Conservation (phyloP, 2,888 invertebrate genomes). For the Acanthopleura granulata region DNA sequence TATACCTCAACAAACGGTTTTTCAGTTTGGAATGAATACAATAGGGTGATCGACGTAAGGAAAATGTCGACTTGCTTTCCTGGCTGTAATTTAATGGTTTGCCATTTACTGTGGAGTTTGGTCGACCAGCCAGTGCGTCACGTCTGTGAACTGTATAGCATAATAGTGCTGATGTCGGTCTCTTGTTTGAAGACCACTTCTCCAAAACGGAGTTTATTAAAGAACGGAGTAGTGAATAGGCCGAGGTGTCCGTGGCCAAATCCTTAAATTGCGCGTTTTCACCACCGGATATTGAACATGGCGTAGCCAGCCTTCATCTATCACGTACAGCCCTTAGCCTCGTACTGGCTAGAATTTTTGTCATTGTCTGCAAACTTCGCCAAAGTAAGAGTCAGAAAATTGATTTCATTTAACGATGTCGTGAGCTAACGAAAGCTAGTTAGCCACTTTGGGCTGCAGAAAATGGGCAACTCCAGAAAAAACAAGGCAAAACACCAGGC, state of each 20-base stretch:
- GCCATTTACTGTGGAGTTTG: neutral
- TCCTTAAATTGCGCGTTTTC: constrained; percentile 6
- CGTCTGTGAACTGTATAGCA: neutral
- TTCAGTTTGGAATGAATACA: too few relatives aligned
- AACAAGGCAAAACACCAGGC: too few relatives aligned
- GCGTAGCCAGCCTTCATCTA: neutral
- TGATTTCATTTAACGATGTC: constrained; percentile 16
- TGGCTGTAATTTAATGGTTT: neutral
- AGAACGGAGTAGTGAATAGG: neutral
- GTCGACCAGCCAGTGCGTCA: neutral
- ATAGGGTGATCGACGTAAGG: too few relatives aligned
- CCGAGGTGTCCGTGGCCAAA: constrained; percentile 1
- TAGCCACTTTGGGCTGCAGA: too few relatives aligned
- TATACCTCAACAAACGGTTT: too few relatives aligned
- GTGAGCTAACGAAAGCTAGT: neutral
- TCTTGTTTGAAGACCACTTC: constrained; percentile 14
- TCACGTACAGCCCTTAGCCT: neutral
- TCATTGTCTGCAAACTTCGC: constrained; percentile 4
- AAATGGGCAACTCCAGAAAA: too few relatives aligned
- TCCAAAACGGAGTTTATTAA: constrained; percentile 13
- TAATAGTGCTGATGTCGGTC: neutral
- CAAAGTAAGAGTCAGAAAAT: constrained; percentile 12
- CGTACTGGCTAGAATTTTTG: neutral
- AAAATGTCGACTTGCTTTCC: neutral
- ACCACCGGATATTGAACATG: constrained; percentile 15